A percentile compares a stretch with the other conserved stretches of the same genome.
phyloP scores from a whole-genome alignment of 2,113 vertebrate species.

The Nymphicus hollandicus region DNA sequence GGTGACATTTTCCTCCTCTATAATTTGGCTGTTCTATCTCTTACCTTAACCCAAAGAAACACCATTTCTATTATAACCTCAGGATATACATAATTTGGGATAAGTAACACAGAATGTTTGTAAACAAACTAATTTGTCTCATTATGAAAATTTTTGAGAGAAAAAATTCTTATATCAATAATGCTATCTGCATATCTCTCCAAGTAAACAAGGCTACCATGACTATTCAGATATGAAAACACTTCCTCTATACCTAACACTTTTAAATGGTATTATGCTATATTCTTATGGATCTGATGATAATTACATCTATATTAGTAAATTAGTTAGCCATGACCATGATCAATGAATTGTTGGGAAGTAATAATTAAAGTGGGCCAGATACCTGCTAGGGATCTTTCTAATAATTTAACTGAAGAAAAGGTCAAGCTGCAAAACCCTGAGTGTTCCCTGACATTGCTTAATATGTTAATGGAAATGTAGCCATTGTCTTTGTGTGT shows the following conservation, averaged over 20 bases:
- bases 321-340: background rate
- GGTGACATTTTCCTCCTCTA: background rate
- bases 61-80: background rate
- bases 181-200: background rate
- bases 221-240: background rate
- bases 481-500: background rate
- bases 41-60: background rate
- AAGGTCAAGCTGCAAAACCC: background rate
- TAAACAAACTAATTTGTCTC: background rate
- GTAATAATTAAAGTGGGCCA: background rate
- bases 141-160: background rate
- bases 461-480: background rate
- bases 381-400: background rate
- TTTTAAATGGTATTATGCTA: background rate
- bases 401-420: background rate
- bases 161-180: background rate
- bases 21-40: background rate
- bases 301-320: background rate
- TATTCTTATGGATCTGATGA: background rate
- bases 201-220: background rate
- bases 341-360: background rate
- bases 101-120: background rate
- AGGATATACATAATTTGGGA: background rate
- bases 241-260: background rate
- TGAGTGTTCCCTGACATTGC: background rate